Evolutionary conservation across 1,140 invertebrate genomes (phyloP), one percentile per base, ranked within the genome.

Genomic region (Leucophenga varia): DNA sequence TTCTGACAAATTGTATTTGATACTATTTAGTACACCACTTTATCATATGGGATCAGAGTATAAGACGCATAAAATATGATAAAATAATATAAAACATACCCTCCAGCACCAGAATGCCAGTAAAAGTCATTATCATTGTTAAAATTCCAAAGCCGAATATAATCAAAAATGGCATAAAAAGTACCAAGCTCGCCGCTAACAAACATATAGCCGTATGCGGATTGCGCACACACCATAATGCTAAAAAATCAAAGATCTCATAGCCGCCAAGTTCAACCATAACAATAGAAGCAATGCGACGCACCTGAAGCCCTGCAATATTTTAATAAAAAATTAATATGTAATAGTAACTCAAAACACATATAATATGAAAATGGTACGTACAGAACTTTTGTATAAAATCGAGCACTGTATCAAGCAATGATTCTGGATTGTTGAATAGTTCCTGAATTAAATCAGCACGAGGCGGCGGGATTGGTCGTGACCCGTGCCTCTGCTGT

Each of bases 71-170:
- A n/a, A n/a, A n/a, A n/a, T n/a, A n/a, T n/a, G 37, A 16, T 12
- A 14, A 22, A 12, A 10, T n/a, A 32, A 19, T 3, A 28, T 38
- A 2, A 9, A 18, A 35, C 22, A 34, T 48, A 74, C 72, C 72
- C 58, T 74, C 72, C 5, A 74, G 49, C 5, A 74, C 48, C 3
- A 74, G 43, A 40, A 74, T 60, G 14, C 72, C 72, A 2, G 64
- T 69, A 32, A 74, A 65, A 0, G 72, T 71, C 44, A 74, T 61
- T 5, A 58, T n/a, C 38, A 74, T 52, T 10, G 64, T 67, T 8
- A 58, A 55, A 20, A 74, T 47, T 1, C 63, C 72, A 25, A 74
- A 63, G 2, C 59, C 63, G 31, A 71, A 52, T 14, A 74, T 56
- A 0, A 74, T 54, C 2, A 72, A 49, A 32, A 74, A 45, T 4